These are phyloP conservation scores for Nothoprocta pentlandii DNA, from an alignment of 2,113 vertebrate species.

Conservation along the genomic window DNA sequence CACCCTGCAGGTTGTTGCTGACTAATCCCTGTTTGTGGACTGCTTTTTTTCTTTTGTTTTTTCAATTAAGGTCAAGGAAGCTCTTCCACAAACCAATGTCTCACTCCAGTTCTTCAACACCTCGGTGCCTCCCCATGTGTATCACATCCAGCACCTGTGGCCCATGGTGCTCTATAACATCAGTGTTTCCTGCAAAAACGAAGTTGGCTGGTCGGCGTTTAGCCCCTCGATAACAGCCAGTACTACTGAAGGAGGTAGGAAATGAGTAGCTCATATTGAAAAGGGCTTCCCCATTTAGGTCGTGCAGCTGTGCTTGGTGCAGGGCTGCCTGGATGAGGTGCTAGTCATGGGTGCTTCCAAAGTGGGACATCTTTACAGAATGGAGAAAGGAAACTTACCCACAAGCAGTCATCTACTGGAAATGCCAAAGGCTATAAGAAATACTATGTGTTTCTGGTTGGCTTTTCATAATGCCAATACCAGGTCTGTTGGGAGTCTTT, in stretches of 20 bases:
- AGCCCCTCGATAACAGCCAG: conserved; percentile 85
- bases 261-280: neutral
- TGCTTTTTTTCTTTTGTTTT: conserved; percentile 33
- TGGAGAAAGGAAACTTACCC: neutral
- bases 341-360: accelerated
- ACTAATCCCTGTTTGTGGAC: conserved; percentile 33
- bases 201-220: conserved; percentile 83
- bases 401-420: neutral
- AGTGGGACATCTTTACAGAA: neutral
- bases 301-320: neutral
- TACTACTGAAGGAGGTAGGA: conserved; percentile 92
- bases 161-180: conserved; percentile 88
- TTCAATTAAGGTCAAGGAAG: conserved; percentile 83
- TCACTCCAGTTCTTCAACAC: conserved; percentile 69
- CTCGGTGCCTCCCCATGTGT: conserved; percentile 83
- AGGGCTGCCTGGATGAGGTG: neutral
- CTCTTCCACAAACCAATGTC: conserved; percentile 61
- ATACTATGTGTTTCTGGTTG: neutral
- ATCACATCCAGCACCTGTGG: conserved; percentile 82
- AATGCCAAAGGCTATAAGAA: neutral
- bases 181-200: conserved; percentile 90
- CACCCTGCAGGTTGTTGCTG: neutral
- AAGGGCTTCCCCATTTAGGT: neutral
- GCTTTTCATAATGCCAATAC: neutral
- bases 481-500: neutral